Conservation (phyloP, 2,113 vertebrate genomes). For the Balaeniceps rex region DNA sequence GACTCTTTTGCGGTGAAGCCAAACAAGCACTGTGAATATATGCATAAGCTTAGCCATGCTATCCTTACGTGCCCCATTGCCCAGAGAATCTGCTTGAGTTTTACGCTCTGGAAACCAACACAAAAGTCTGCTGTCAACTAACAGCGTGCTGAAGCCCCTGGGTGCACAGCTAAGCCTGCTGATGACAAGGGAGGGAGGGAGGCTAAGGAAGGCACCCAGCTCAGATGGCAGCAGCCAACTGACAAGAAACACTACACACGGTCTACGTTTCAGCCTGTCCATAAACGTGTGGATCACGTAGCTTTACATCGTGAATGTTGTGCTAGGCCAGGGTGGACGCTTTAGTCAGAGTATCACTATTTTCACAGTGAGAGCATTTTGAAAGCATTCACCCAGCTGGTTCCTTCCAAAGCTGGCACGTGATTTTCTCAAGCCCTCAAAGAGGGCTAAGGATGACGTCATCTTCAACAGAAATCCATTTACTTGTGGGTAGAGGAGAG, state of each 20-base stretch:
- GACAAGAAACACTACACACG: not conserved
- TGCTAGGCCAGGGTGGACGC: not conserved
- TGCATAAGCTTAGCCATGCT: not conserved
- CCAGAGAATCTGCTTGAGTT: not conserved
- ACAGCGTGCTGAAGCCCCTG: not conserved
- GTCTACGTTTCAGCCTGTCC: not conserved
- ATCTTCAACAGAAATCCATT: not conserved
- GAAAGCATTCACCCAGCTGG: not conserved
- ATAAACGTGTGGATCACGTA: accelerated
- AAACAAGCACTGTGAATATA: not conserved
- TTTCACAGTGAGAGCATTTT: not conserved
- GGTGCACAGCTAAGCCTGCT: not conserved
- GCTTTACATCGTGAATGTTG: not conserved
- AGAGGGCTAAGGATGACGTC: not conserved
- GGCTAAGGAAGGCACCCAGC: not conserved
- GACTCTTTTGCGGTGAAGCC: not conserved
- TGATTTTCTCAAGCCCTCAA: not conserved
- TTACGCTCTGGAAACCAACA: not conserved
- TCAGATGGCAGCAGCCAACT: not conserved
- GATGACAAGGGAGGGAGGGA: not conserved
- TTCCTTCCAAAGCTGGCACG: not conserved
- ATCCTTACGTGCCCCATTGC: too few relatives aligned
- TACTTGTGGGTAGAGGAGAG: not conserved
- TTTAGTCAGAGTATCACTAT: not conserved
- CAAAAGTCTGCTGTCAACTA: not conserved